Conservation (phyloP, 1,140 invertebrate genomes). For the Nephila pilipes region DNA sequence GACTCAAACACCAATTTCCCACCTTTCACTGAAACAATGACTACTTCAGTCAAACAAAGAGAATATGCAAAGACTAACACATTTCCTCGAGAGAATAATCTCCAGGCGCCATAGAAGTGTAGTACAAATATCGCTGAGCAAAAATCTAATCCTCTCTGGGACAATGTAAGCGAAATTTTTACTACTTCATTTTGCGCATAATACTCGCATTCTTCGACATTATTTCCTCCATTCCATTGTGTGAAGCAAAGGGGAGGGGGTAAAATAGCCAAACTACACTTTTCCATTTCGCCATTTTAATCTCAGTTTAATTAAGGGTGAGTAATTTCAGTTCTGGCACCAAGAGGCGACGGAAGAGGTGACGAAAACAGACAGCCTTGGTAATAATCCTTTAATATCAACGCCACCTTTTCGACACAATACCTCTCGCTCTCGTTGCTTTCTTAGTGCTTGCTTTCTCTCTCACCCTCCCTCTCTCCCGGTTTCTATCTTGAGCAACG, state of each 20-base stretch:
- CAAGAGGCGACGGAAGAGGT: constrained; percentile 18
- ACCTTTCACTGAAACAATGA: constrained; percentile 25
- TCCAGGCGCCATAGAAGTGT: constrained; percentile 15
- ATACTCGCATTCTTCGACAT: constrained; percentile 49
- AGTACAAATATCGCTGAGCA: constrained; percentile 48
- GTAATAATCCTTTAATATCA: constrained; percentile 73
- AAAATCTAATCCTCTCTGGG: constrained; percentile 25
- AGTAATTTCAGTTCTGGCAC: constrained; percentile 64
- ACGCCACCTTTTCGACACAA: constrained; percentile 56
- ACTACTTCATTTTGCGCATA: constrained; percentile 57
- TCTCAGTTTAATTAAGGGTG: constrained; percentile 77
- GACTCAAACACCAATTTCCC: neutral
- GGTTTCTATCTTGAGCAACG: neutral
- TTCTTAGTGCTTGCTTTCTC: neutral
- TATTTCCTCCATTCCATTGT: constrained; percentile 52
- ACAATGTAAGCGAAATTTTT: constrained; percentile 71
- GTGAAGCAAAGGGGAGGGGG: neutral
- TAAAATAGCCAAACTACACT: constrained; percentile 71
- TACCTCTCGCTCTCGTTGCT: constrained; percentile 11
- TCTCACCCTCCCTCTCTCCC: neutral
- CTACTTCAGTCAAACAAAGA: neutral
- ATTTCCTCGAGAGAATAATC: constrained; percentile 18
- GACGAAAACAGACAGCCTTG: neutral
- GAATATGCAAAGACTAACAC: constrained; percentile 34
- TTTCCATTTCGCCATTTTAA: constrained; percentile 69